These are phyloP conservation scores for Stichodactyla mertensii DNA, from an alignment of 64 coral and sea anemone species.

Conservation along the genomic window DNA sequence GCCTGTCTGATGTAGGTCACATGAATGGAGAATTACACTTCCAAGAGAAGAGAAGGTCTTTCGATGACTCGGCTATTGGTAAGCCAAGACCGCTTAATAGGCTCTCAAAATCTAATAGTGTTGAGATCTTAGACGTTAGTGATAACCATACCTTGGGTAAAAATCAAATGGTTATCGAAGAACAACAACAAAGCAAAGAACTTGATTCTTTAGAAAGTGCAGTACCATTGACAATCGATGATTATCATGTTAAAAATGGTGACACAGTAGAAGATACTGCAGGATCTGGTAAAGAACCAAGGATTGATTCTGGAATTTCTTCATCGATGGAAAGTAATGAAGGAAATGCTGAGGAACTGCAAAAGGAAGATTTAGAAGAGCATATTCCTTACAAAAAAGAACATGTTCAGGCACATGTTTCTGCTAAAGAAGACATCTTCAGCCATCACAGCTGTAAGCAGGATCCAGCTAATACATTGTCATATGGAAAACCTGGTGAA, in stretches of 20 bases:
- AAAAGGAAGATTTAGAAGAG: not conserved
- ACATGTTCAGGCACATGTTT: not conserved
- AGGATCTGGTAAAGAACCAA: not conserved
- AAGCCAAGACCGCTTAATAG: slow-evolving; percentile 18
- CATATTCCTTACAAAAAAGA: not conserved
- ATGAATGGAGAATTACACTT: not conserved
- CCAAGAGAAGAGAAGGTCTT: slow-evolving; percentile 17
- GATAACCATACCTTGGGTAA: not conserved
- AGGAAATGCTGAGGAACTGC: slow-evolving; percentile 11
- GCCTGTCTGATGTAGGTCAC: not conserved
- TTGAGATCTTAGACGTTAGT: slow-evolving; percentile 38
- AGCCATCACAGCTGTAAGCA: not conserved
- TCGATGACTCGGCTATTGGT: slow-evolving; percentile 56
- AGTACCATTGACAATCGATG: not conserved
- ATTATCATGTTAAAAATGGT: not conserved
- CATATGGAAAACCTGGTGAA: slow-evolving; percentile 26
- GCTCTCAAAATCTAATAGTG: slow-evolving; percentile 73
- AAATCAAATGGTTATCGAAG: slow-evolving; percentile 8
- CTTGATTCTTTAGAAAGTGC: not conserved
- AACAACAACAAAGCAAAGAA: slow-evolving; percentile 8
- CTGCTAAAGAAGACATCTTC: not conserved
- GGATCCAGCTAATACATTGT: slow-evolving; percentile 9
- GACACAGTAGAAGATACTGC: not conserved
- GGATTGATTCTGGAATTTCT: slow-evolving; percentile 28
- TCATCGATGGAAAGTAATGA: slow-evolving; percentile 22